These are phyloP conservation scores for Gadopsis marmoratus DNA, from an alignment of 2,797 vertebrate species.

Conservation along the genomic window DNA sequence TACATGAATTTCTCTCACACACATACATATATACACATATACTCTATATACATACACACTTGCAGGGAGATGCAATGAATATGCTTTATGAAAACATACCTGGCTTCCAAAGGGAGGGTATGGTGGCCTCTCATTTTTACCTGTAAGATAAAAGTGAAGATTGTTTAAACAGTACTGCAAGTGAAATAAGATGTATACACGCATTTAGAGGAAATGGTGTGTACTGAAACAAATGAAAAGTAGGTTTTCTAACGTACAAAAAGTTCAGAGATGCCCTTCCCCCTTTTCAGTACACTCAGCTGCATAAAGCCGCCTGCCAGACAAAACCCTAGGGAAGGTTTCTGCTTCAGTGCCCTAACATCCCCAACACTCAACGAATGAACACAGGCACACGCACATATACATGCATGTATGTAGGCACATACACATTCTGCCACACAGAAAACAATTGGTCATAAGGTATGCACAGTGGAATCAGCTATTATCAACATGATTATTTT, in stretches of 20 bases:
- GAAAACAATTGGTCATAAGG: conserved; percentile 67
- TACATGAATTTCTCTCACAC: conserved; percentile 2
- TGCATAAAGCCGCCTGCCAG: conserved; percentile 81
- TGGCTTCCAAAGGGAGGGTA: conserved; percentile 93
- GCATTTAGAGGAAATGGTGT: conserved; percentile 43
- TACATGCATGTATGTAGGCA: conserved; percentile 36
- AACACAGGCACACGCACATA: conserved; percentile 54
- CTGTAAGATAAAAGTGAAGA: conserved; percentile 73
- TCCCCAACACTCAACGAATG: conserved; percentile 74
- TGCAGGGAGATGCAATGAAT: conserved; percentile 4
- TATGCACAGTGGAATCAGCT: conserved; percentile 32
- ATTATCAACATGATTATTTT: conserved; percentile 41
- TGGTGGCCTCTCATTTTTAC: conserved; percentile 92
- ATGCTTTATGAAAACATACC: conserved; percentile 60
- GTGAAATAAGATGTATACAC: conserved; percentile 24
- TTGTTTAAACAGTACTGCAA: conserved; percentile 21
- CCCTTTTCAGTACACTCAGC: conserved; percentile 73
- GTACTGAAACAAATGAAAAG: conserved; percentile 63
- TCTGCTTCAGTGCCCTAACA: conserved; percentile 82
- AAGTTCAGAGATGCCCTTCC: conserved; percentile 75
- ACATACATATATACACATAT: neutral
- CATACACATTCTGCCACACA: conserved; percentile 53
- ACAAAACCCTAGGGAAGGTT: conserved; percentile 82
- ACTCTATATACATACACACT: too few relatives aligned
- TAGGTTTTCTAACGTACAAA: conserved; percentile 74